A percentile compares a stretch with the other conserved stretches of the same genome.
These are phyloP conservation scores for Phycodurus eques DNA, from an alignment of 2,113 vertebrate species.

Conservation along the genomic window DNA sequence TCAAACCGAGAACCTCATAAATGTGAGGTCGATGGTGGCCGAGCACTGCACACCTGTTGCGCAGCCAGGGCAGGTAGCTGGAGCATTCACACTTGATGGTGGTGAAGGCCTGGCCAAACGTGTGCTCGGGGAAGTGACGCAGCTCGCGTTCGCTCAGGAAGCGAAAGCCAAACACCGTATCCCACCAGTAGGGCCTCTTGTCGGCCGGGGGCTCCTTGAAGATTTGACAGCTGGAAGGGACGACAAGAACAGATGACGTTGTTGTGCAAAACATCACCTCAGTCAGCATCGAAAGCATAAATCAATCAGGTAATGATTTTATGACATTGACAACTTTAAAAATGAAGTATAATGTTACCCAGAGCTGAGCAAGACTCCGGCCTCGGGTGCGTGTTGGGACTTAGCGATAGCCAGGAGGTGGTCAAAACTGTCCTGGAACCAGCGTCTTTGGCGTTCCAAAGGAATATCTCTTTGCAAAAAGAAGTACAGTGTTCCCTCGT, in stretches of 20 bases:
- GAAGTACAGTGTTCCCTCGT: too few relatives aligned
- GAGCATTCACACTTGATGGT: slow-evolving; percentile 87
- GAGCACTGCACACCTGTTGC: slow-evolving; percentile 73
- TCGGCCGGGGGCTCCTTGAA: slow-evolving; percentile 76
- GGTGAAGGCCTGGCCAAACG: slow-evolving; percentile 84
- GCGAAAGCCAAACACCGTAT: slow-evolving; percentile 84
- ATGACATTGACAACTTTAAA: too few relatives aligned
- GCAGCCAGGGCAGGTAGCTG: slow-evolving; percentile 86
- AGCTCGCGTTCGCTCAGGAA: slow-evolving; percentile 80
- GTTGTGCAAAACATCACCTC: neutral
- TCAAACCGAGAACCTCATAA: neutral
- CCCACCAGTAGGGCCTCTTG: slow-evolving; percentile 83
- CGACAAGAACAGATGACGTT: neutral
- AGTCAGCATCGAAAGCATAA: neutral
- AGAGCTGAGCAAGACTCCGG: slow-evolving; percentile 83
- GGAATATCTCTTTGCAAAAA: slow-evolving; percentile 71
- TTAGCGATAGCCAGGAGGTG: slow-evolving; percentile 78
- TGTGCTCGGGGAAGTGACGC: slow-evolving; percentile 79
- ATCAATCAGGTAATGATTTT: too few relatives aligned
- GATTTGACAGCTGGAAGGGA: slow-evolving; percentile 80
- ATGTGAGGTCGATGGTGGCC: neutral
- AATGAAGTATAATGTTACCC: slow-evolving; percentile 72
- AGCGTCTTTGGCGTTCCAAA: slow-evolving; percentile 73
- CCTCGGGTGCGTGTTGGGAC: slow-evolving; percentile 75
- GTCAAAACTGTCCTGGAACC: slow-evolving; percentile 87